Evolutionary conservation across 2,797 vertebrate species (phyloP), one percentile per base, ranked within the genome.

Genomic region (Rhyacichthys aspro): DNA sequence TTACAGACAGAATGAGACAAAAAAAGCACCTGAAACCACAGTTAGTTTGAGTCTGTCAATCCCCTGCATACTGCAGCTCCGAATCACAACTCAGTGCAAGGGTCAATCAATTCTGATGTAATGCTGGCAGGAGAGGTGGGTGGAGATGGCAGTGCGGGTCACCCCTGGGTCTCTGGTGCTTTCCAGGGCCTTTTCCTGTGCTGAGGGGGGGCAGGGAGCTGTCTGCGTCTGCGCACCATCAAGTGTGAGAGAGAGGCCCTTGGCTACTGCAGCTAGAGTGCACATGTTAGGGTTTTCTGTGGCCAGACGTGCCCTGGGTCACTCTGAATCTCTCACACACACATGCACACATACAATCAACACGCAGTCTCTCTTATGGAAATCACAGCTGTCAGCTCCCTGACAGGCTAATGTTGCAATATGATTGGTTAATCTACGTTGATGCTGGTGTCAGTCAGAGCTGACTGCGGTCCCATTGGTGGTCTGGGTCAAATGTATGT

Each of bases 51-150:
- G 62, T 48, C 76, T 80, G 68, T 85, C 81, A 82, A 70, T 82
- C 77, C 65, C 18, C 32, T 61, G 60, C 56, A 69, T 34, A 59
- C 59, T 79, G 71, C 63, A 68, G 69, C 73, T 81, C 60, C 15
- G 43, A 67, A 84, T 76, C 86, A 78, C 68, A 81, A 74, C 63
- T 76, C 66, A 57, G 84, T 58, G 55, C 85, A 88, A 72, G 71
- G 87, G 86, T 88, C 88, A 91, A 88, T 86, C 66, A 84, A 87
- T 90, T 88, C 83, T 91, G 84, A 90, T 88, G 85, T 88, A 89
- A 91, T 77, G 72, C 78, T 85, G 81, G 72, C 76, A 74, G 72
- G 76, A 86, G 85, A 87, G 86, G 88, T 87, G 83, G 79, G 81
- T 83, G 76, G 83, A 87, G 85, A 88, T 88, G 86, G 81, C 70